Conservation (phyloP, 2,888 invertebrate species). For the Chrysolina haemoptera region DNA sequence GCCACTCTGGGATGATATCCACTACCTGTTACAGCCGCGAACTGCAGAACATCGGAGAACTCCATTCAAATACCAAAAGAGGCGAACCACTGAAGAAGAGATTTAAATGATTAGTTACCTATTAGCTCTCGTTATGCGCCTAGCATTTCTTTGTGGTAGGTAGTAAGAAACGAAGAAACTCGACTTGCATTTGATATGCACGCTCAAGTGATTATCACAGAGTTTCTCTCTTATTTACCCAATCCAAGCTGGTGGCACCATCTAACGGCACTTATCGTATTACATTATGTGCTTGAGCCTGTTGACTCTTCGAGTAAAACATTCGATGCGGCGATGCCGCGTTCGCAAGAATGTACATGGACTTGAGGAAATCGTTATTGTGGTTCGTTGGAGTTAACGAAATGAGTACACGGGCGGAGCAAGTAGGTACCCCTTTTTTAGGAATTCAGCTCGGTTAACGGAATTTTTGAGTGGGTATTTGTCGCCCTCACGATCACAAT, state of each 20-base stretch:
- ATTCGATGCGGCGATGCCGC: slow-evolving; percentile 33
- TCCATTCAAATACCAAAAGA: slow-evolving; percentile 17
- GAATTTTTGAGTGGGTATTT: background rate
- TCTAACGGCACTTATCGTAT: slow-evolving; percentile 30
- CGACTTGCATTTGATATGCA: slow-evolving; percentile 14
- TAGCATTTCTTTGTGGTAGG: slow-evolving; percentile 29
- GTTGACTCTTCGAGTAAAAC: slow-evolving; percentile 39
- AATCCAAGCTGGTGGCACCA: slow-evolving; percentile 32
- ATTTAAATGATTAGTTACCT: slow-evolving; percentile 41
- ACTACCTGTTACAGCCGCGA: slow-evolving; percentile 12
- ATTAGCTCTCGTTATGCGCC: slow-evolving; percentile 38
- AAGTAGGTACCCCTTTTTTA: background rate
- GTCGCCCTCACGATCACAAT: no score
- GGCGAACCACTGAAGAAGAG: slow-evolving; percentile 19
- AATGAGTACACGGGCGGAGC: slow-evolving; percentile 9
- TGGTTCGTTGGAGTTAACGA: slow-evolving; percentile 8
- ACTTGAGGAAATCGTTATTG: slow-evolving; percentile 21
- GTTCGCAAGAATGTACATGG: background rate
- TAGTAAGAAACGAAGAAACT: slow-evolving; percentile 18
- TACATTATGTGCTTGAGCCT: slow-evolving; percentile 38
- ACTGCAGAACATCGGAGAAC: background rate
- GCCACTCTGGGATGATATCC: slow-evolving; percentile 1
- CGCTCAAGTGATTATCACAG: slow-evolving; percentile 31
- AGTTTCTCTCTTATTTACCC: slow-evolving; percentile 17
- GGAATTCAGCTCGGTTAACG: background rate